Evolutionary conservation across 2,113 vertebrate genomes (phyloP).

Genomic region (Pipra filicauda): DNA sequence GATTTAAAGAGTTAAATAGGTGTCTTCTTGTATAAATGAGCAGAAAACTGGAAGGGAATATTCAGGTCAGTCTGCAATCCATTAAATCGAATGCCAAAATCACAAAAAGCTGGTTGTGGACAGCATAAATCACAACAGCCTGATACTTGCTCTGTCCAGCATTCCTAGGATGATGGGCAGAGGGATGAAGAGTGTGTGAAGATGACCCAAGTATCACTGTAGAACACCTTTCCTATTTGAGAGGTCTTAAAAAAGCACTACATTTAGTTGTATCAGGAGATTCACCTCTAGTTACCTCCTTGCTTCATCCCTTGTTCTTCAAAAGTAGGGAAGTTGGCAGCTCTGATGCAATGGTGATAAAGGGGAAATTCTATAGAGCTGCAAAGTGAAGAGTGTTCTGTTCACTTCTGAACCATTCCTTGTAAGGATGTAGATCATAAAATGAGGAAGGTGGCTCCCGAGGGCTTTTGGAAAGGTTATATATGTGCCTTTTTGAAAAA

Average conservation of each 20-base stretch:
- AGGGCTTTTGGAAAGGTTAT: neutral
- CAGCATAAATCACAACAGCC: neutral
- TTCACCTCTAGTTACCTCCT: neutral
- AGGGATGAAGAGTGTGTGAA: neutral
- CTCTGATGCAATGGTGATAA: neutral
- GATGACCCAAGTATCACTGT: too few species aligned
- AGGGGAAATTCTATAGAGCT: neutral
- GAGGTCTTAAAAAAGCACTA: neutral
- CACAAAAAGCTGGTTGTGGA: neutral
- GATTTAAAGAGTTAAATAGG: neutral
- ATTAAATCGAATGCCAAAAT: neutral
- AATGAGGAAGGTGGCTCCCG: neutral
- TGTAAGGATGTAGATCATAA: rapidly evolving
- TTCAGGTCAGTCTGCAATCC: neutral
- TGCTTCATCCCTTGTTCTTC: neutral
- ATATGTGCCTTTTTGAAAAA: neutral
- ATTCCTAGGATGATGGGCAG: neutral
- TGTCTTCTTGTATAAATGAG: neutral
- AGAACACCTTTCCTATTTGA: neutral
- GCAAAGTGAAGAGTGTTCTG: neutral
- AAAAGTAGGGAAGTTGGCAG: neutral
- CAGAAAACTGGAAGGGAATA: neutral
- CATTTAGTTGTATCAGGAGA: neutral
- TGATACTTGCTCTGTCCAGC: neutral
- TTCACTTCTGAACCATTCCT: neutral